A percentile compares a stretch with the other conserved stretches of the same genome.
Evolutionary conservation across 2,797 vertebrate species (phyloP).

Genomic region (Pempheris klunzingeri): DNA sequence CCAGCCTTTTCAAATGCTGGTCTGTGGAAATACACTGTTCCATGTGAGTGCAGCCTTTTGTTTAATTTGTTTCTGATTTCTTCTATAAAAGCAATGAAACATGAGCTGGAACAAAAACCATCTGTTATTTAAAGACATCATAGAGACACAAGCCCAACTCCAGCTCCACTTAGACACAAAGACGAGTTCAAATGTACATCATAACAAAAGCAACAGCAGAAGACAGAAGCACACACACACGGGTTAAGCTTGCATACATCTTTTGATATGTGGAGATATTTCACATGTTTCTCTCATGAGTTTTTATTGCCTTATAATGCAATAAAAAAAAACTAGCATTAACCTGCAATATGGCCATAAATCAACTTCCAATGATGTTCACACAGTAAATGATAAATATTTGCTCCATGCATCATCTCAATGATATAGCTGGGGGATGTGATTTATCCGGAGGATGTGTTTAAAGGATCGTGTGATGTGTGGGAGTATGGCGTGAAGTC

Average conservation of each 20-base stretch:
- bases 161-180: constrained; percentile 24
- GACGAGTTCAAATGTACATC: constrained; percentile 22
- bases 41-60: constrained; percentile 20
- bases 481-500: constrained; percentile 64
- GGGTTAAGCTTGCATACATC: constrained; percentile 7
- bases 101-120: constrained; percentile 6
- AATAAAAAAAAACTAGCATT: constrained; percentile 38
- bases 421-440: constrained; percentile 42
- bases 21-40: constrained; percentile 23
- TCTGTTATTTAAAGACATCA: constrained; percentile 26
- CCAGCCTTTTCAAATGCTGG: background rate
- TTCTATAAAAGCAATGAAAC: constrained; percentile 24
- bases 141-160: background rate
- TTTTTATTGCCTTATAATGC: constrained; percentile 59
- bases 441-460: constrained; percentile 62
- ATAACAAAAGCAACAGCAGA: constrained; percentile 29
- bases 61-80: background rate
- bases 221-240: constrained; percentile 10
- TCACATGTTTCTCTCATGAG: constrained; percentile 22
- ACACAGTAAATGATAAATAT: constrained; percentile 56
- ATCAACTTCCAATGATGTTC: constrained; percentile 45
- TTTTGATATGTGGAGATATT: constrained; percentile 21
- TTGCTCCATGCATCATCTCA: constrained; percentile 52
- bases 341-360: constrained; percentile 30
- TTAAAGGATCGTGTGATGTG: constrained; percentile 63